Conservation (phyloP, 1,140 invertebrate species). For the Papilio helenus region DNA sequence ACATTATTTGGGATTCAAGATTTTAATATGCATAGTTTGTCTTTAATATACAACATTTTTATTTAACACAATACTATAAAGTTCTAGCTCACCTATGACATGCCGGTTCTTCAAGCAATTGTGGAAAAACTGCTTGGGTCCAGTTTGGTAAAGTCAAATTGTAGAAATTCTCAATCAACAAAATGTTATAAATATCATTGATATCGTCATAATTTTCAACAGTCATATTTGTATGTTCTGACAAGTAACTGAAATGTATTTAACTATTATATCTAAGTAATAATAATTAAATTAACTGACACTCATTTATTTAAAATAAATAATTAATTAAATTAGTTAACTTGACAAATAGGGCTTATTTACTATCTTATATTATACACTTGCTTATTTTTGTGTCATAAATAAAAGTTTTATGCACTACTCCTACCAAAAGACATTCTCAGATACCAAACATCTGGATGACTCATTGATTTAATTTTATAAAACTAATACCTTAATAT, state of each 20-base stretch:
- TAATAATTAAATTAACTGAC: neutral
- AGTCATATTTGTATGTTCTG: slow-evolving; percentile 84
- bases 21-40: no score
- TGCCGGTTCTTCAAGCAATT: slow-evolving; percentile 80
- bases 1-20: no score
- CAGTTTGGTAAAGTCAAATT: slow-evolving; percentile 89
- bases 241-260: slow-evolving; percentile 80
- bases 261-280: slow-evolving; percentile 28
- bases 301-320: neutral
- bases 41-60: no score
- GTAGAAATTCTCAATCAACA: slow-evolving; percentile 88
- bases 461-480: no score
- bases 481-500: no score
- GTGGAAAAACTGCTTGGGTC: slow-evolving; percentile 84
- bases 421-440: no score
- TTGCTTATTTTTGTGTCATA: no score
- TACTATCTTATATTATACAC: no score
- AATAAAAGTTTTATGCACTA: no score
- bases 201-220: slow-evolving; percentile 82
- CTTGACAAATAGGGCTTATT: no score
- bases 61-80: neutral
- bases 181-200: slow-evolving; percentile 87
- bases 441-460: no score
- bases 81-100: slow-evolving; percentile 81
- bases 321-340: no score